Base-by-base conservation (phyloP, 2,113 vertebrate species). In the Eira barbara region DNA sequence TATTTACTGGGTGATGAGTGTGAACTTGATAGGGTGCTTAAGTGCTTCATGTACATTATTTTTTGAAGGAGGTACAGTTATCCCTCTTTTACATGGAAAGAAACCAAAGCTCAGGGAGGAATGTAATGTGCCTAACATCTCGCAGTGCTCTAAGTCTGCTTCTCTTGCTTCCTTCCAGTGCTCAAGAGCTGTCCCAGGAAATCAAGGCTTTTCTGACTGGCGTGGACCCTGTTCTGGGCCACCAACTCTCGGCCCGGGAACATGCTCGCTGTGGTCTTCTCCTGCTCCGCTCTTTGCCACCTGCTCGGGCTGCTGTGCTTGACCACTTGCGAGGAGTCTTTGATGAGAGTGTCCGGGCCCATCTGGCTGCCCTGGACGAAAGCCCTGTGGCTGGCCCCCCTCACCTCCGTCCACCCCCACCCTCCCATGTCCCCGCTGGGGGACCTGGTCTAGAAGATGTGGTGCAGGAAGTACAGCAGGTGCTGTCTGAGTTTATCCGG, bases 121-220 rank as follows among this genome's bases (percentile, higher is more conserved):
- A 39, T 74, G 31, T 63, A 57, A 80, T 17, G 91, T 82, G 85
- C 52, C 18, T 39, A 74, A 31, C 34, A 65, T 82, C 49, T 76
- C 9, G 14, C 65, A 89, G 4, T 23, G 31, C 21, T 88, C 82
- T 97, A 93, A 97, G 10, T 79, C 39, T n/a, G 4, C 42, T 95
- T 73, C n/a, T 85, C 73, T 93, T 97, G 52, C 45, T 94, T 94
- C 52, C 36, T 97, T 93, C 2, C 27, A 99, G 99, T 86, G 97
- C 99, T 21, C 99, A 99, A 98, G 99, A 99, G 96, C 98, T 99
- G 55, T 99, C 99, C 10, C 99, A 99, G 98, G 99, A 99, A 98
- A 99, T 99, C 92, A 99, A 99, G 97, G 99, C 99, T 8, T 99
- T 99, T 96, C 99, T 99, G 91, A 99, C 99, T 0, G 99, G 99